A percentile compares a stretch with the other conserved stretches of the same genome.
phyloP scores from a whole-genome alignment of 2,113 vertebrate genomes.

The Sylvicapra grimmia region DNA sequence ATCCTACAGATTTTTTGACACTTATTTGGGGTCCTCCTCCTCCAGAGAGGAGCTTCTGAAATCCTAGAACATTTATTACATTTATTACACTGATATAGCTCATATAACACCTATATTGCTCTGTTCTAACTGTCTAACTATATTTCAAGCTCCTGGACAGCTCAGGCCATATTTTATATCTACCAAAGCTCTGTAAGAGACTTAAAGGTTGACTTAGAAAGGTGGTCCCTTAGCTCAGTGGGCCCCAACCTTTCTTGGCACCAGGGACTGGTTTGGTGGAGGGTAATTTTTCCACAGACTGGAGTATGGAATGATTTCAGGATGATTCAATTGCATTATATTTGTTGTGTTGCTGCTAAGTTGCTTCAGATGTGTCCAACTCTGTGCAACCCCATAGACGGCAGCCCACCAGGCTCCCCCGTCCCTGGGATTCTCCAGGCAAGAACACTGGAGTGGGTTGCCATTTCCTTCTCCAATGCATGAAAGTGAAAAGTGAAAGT shows the following conservation, averaged over 20 bases:
- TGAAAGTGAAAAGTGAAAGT: no score
- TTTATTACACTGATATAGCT: background rate
- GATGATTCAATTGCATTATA: background rate
- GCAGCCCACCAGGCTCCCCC: no score
- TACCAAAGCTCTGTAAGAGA: background rate
- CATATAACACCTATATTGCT: background rate
- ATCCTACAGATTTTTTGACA: background rate
- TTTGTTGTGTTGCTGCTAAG: background rate
- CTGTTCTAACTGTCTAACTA: background rate
- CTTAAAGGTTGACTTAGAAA: background rate
- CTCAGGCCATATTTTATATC: background rate
- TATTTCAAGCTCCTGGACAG: background rate
- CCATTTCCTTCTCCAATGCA: no score
- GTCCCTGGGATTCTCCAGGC: no score
- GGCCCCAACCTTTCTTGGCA: background rate
- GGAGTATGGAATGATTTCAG: background rate
- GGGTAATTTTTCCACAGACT: background rate
- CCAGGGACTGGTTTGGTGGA: background rate
- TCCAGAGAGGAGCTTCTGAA: background rate
- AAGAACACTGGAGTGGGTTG: no score
- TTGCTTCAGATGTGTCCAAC: accelerated
- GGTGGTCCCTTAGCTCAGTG: background rate
- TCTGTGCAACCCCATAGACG: no score
- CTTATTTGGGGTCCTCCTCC: background rate
- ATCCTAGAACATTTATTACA: background rate